Conservation (phyloP, 2,113 vertebrate species). For the Tragulus kanchil region DNA sequence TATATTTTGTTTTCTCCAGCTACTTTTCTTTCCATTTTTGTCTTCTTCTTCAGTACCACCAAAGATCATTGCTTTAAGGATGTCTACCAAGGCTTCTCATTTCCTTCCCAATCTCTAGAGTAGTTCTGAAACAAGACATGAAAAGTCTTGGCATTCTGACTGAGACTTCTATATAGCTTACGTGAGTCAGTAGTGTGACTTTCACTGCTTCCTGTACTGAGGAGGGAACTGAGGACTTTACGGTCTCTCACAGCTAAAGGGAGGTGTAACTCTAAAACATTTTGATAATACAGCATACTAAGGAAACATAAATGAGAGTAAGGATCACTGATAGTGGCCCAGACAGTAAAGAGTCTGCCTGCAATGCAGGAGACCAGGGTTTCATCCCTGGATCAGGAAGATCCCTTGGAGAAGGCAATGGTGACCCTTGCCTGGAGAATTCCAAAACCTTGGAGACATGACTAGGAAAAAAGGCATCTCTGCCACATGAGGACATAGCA, state of each 20-base stretch:
- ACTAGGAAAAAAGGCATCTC: no score
- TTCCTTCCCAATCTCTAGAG: neutral
- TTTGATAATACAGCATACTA: neutral
- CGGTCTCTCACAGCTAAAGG: neutral
- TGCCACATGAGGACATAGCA: neutral
- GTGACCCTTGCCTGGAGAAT: neutral
- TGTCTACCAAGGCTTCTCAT: neutral
- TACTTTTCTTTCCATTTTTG: neutral
- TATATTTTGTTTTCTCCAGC: neutral
- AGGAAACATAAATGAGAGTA: neutral
- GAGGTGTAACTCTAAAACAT: neutral
- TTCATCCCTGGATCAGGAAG: neutral
- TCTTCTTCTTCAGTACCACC: neutral
- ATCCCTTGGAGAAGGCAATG: neutral
- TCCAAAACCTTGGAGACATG: no score
- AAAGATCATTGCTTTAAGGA: neutral
- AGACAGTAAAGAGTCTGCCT: neutral
- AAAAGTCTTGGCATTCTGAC: neutral
- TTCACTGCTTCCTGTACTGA: neutral
- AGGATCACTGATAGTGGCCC: neutral
- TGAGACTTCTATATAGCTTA: neutral
- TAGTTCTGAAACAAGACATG: neutral
- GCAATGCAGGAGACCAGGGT: neutral
- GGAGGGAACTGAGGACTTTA: neutral
- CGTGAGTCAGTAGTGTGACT: neutral